phyloP scores from a whole-genome alignment of 1,140 invertebrate genomes.

The Spodoptera frugiperda region DNA sequence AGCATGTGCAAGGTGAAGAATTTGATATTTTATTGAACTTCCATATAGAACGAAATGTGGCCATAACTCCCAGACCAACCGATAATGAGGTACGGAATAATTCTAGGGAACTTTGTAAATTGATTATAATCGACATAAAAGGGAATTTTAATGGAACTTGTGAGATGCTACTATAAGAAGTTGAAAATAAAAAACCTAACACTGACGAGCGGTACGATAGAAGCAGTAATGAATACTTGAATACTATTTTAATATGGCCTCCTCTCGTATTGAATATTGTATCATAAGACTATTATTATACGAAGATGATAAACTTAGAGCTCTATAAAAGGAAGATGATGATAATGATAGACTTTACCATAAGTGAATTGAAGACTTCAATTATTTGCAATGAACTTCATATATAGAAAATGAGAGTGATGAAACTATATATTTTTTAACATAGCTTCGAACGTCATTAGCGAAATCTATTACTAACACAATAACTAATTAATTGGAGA shows the following conservation, averaged over 20 bases:
- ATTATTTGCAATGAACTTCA: slow-evolving; percentile 1
- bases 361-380: slow-evolving; percentile 29
- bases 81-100: background rate
- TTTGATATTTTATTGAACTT: background rate
- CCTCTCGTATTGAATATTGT: background rate
- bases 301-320: background rate
- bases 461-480: slow-evolving; percentile 1
- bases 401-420: slow-evolving; percentile 20
- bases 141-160: slow-evolving; percentile 16
- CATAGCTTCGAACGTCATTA: slow-evolving; percentile 14
- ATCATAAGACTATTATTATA: background rate
- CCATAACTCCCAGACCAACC: background rate
- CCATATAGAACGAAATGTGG: background rate
- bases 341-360: slow-evolving; percentile 18
- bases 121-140: slow-evolving; percentile 35
- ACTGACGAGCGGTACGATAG: background rate
- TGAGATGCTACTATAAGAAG: slow-evolving; percentile 6
- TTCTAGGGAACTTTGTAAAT: background rate
- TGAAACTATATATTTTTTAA: background rate
- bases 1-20: background rate
- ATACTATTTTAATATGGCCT: background rate
- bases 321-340: slow-evolving; percentile 5
- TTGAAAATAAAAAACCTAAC: background rate
- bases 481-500: background rate
- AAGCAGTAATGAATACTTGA: background rate